Evolutionary conservation across 2,888 invertebrate species (phyloP).

Genomic region (Diaprepes abbreviatus): DNA sequence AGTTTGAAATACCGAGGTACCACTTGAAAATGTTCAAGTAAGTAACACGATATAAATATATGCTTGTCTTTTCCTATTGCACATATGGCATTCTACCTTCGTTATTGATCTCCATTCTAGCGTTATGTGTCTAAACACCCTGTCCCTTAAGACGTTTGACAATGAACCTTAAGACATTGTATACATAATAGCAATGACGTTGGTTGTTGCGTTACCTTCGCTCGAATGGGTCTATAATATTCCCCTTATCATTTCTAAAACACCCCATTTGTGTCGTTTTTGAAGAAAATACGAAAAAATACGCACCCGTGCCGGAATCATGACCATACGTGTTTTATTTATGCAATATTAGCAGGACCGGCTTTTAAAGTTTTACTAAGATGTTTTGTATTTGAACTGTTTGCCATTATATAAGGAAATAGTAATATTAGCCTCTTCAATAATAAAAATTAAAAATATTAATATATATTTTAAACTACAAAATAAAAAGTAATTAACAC

Average conservation of each 20-base stretch:
- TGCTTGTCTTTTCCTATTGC: conserved; percentile 38
- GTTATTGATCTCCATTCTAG: conserved; percentile 38
- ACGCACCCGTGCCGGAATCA: conserved; percentile 28
- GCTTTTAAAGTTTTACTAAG: no score
- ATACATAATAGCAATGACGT: conserved; percentile 46
- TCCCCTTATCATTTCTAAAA: conserved; percentile 25
- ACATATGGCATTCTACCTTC: conserved; percentile 36
- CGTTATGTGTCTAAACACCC: conserved; percentile 55
- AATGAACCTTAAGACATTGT: conserved; percentile 47
- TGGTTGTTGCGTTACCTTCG: conserved; percentile 42
- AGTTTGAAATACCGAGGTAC: conserved; percentile 9
- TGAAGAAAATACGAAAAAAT: conserved; percentile 26
- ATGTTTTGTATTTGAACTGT: no score
- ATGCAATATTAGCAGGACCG: conserved; percentile 17
- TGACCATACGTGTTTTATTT: conserved; percentile 23
- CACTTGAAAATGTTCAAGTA: conserved; percentile 29
- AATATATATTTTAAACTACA: no score
- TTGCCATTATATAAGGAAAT: no score
- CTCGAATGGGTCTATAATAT: conserved; percentile 31
- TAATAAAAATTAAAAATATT: no score
- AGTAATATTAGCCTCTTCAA: no score
- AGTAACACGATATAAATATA: conserved; percentile 45
- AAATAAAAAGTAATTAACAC: no score
- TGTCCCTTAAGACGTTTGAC: conserved; percentile 48
- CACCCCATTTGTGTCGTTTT: conserved; percentile 40